Percentiles rank a stretch among this genome's conserved stretches.
Evolutionary conservation across 37 sponge, comb jelly and placozoan genomes (phyloP).

Genomic region (Cliona cf. orientalis): DNA sequence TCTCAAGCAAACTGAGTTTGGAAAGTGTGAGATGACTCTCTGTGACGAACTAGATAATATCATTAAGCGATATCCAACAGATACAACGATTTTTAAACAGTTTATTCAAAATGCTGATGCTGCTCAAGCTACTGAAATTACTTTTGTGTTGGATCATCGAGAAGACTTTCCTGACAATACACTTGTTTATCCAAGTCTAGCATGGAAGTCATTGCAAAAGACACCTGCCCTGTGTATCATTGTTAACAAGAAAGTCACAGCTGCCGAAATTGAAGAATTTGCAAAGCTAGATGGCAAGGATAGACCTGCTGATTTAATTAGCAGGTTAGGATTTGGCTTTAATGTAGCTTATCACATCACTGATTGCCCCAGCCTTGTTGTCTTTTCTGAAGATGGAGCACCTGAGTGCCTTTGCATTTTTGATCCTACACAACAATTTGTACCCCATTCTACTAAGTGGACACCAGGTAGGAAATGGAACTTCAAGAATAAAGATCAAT

Average conservation of each 20-base stretch:
- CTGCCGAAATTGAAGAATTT: constrained; percentile 75
- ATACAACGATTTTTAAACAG: constrained; percentile 72
- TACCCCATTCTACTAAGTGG: not conserved
- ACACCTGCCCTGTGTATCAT: constrained; percentile 68
- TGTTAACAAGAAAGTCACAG: constrained; percentile 74
- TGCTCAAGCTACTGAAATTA: constrained; percentile 74
- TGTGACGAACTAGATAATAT: constrained; percentile 69
- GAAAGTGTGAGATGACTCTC: constrained; percentile 76
- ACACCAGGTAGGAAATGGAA: constrained; percentile 48
- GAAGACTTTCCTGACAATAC: constrained; percentile 6
- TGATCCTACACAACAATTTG: constrained; percentile 63
- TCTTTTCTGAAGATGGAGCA: constrained; percentile 35
- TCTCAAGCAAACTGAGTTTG: constrained; percentile 65
- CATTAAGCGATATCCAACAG: constrained; percentile 65
- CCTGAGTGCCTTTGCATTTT: constrained; percentile 70
- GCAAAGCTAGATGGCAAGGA: constrained; percentile 71
- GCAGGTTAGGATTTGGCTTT: constrained; percentile 87
- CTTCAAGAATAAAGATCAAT: not conserved
- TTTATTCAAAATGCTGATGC: constrained; percentile 89
- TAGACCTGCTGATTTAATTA: constrained; percentile 57
- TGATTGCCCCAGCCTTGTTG: constrained; percentile 77
- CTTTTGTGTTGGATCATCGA: constrained; percentile 70
- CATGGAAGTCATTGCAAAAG: constrained; percentile 59
- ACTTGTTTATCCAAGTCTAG: constrained; percentile 26
- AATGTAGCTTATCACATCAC: constrained; percentile 89